Percentiles rank a stretch among this genome's conserved stretches.
phyloP scores from a whole-genome alignment of 2,113 vertebrate genomes.

The Arvicanthis niloticus region DNA sequence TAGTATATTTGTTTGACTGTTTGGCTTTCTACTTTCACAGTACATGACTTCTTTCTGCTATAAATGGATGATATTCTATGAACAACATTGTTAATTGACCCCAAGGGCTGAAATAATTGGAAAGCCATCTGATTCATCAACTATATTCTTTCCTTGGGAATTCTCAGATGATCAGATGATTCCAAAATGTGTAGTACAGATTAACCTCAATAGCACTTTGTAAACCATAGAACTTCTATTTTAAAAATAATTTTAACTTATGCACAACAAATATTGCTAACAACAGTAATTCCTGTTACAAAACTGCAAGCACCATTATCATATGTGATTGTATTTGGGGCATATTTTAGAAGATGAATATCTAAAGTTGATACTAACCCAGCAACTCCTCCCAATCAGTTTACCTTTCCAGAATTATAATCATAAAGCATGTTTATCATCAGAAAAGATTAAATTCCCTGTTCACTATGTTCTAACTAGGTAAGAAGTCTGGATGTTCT shows the following conservation, averaged over 20 bases:
- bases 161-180: background rate
- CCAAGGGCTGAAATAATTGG: background rate
- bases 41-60: background rate
- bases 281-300: conserved; percentile 68
- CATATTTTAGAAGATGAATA: conserved; percentile 38
- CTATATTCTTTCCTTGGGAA: conserved; percentile 23
- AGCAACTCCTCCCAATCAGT: conserved; percentile 41
- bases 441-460: conserved; percentile 61
- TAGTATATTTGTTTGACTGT: conserved; percentile 27
- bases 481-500: conserved; percentile 59
- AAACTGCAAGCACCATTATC: conserved; percentile 66
- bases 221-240: conserved; percentile 57
- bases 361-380: background rate
- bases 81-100: conserved; percentile 26
- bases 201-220: conserved; percentile 58
- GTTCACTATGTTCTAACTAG: conserved; percentile 34
- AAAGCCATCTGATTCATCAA: conserved; percentile 17
- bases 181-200: background rate
- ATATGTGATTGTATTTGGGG: background rate
- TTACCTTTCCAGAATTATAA: conserved; percentile 58
- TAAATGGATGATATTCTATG: background rate
- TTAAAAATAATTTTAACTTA: conserved; percentile 66
- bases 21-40: conserved; percentile 46
- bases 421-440: conserved; percentile 35
- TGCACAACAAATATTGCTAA: background rate